phyloP scores from a whole-genome alignment of 2,888 invertebrate genomes.

The Lapara coniferarum region DNA sequence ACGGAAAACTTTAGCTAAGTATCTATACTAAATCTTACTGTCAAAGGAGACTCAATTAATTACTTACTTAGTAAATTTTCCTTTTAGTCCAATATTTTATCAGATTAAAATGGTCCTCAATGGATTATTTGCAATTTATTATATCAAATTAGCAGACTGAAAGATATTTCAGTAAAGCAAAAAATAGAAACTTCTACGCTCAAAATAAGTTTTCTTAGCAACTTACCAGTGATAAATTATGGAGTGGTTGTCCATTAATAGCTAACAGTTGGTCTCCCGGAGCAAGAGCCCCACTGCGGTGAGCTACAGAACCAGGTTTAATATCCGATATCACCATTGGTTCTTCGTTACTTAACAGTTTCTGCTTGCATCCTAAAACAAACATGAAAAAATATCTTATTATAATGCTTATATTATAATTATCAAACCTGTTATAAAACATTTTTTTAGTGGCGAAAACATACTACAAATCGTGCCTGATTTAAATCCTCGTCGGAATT shows the following conservation, averaged over 20 bases:
- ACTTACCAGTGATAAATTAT: constrained; percentile 86
- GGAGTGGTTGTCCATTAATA: constrained; percentile 92
- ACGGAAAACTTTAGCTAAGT: too few relatives aligned
- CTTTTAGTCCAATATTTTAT: too few relatives aligned
- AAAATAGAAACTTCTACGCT: not conserved
- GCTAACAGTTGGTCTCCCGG: constrained; percentile 94
- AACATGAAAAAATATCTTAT: not conserved
- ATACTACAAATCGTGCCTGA: too few relatives aligned
- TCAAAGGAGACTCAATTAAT: not conserved
- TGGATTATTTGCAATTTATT: too few relatives aligned
- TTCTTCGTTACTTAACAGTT: constrained; percentile 83
- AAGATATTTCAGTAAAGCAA: too few relatives aligned
- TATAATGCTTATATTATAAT: too few relatives aligned
- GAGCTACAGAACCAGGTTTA: constrained; percentile 94
- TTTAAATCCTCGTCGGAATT: too few relatives aligned
- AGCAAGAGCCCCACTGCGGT: constrained; percentile 93
- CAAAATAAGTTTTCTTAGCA: constrained; percentile 23
- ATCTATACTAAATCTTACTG: too few relatives aligned
- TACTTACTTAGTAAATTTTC: not conserved
- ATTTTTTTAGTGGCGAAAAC: too few relatives aligned
- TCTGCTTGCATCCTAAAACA: constrained; percentile 73
- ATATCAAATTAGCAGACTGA: too few relatives aligned
- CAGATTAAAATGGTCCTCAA: too few relatives aligned
- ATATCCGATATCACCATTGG: constrained; percentile 95
- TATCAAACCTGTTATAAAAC: too few relatives aligned